Evolutionary conservation across 1,140 invertebrate species (phyloP), one percentile per base, ranked within the genome.

Genomic region (Agrypnia vestita): DNA sequence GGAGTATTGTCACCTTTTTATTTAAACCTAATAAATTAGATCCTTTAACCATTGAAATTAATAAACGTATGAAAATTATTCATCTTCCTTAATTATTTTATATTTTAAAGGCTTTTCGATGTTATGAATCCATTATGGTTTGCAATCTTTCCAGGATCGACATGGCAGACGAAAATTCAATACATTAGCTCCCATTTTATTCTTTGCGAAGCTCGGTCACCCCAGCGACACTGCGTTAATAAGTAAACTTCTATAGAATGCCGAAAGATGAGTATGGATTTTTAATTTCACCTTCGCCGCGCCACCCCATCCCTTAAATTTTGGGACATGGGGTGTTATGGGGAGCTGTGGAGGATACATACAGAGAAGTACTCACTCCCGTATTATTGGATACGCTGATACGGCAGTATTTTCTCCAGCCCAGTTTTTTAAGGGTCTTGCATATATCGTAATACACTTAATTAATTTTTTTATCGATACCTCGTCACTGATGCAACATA

Each of bases 181-280:
- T 35, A n/a, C 25, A 35, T 35, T 35, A 35, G 25, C 6, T 35
- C 25, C 25, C 25, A 1, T 13, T 62, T 35, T 43, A 44, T 62
- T 25, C 19, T 13, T 62, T 3, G 8, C 10, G 4, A 11, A n/a
- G 44, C 0, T 9, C 46, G 44, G 53, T 61, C 35, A 47, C 53
- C 69, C 69, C 25, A 55, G 9, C 21, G 12, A 9, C 25, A 4
- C 43, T 6, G 69, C 82, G 82, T 83, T 83, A 83, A 83, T 83
- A 83, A 83, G 82, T 78, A 83, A 77, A 83, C 80, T 83, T 83
- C 76, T 72, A 83, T 80, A 83, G 82, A 79, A 83, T 71, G 71
- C 78, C 69, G 73, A 75, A 80, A 80, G 81, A 83, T 83, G 82
- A 80, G 82, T 83, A 83, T 83, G 79, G 82, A 83, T 83, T 83